Base-by-base conservation (phyloP, 2,888 invertebrate genomes). In the Pandemis cinnamomeana region DNA sequence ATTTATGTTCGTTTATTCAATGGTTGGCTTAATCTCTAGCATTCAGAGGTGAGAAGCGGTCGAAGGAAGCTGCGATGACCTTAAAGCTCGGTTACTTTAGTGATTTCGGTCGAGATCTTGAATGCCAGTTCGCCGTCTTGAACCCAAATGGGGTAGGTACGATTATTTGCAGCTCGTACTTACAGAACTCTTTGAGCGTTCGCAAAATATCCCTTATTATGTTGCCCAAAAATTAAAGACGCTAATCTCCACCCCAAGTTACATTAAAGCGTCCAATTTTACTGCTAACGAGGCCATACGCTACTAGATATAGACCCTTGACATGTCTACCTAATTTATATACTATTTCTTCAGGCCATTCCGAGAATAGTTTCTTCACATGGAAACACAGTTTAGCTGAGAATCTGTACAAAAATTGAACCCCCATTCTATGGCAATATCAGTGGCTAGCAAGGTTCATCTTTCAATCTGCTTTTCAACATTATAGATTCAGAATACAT, bases 1-100 rank as follows among this genome's bases (percentile, higher is more conserved):
- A 79, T 78, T 78, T 72, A 72, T 76, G 72, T 71, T 74, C 71
- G 71, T 80, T 76, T 63, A 77, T 70, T 60, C 51, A 64, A 75
- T 69, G 71, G 68, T 67, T 66, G 68, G 64, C 71, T 77, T 70
- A 73, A 76, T 70, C 62, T 73, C 71, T 63, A 66, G 53, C 42
- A 73, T 76, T 72, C 67, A 76, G 71, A 77, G 77, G 75, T 68
- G 20, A 58, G 42, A 60, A 60, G 60, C 51, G 11, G 27, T 41
- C n/a, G 61, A 53, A 53, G 71, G 55, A 72, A 71, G 67, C 62
- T 46, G 48, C 58, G 58, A 72, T 42, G 68, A 68, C 48, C 48
- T 48, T 72, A n/a, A 46, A 55, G 46, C 72, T 48, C 15, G 48
- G 55, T 55, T 68, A 62, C 44, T 58, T 51, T 44, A 61, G 55